These are phyloP conservation scores for Hippocampus kuda DNA, from an alignment of 2,797 vertebrate genomes.

Conservation along the genomic window DNA sequence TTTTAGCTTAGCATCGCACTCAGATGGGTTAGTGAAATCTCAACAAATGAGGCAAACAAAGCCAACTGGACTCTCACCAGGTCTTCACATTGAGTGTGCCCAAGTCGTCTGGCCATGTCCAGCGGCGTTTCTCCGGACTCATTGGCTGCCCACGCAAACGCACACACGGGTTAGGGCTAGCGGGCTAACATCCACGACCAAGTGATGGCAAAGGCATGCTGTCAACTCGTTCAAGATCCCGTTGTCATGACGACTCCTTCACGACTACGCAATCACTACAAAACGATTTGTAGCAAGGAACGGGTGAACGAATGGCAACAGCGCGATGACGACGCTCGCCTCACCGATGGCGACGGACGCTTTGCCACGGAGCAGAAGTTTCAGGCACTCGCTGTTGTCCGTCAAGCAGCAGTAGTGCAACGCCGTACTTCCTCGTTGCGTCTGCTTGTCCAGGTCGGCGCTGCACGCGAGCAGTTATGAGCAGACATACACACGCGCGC, in stretches of 20 bases:
- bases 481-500: constrained; percentile 23
- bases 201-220: background rate
- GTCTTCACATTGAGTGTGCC: constrained; percentile 82
- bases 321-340: constrained; percentile 14
- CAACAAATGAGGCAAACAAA: background rate
- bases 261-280: too few relatives aligned
- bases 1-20: background rate
- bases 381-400: constrained; percentile 90
- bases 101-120: constrained; percentile 82
- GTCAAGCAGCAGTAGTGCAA: constrained; percentile 95
- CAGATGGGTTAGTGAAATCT: background rate
- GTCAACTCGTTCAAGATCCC: too few relatives aligned
- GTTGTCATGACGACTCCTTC: too few relatives aligned
- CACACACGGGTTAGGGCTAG: constrained; percentile 5
- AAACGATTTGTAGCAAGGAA: too few relatives aligned
- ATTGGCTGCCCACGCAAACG: constrained; percentile 67
- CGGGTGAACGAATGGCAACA: too few relatives aligned
- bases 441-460: constrained; percentile 85
- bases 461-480: constrained; percentile 50
- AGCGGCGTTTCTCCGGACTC: constrained; percentile 84
- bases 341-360: constrained; percentile 84
- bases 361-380: constrained; percentile 86
- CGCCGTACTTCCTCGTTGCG: constrained; percentile 81
- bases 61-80: constrained; percentile 64
- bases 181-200: background rate